These are phyloP conservation scores for Syngnathus rostellatus DNA, from an alignment of 2,797 vertebrate genomes.

Conservation along the genomic window DNA sequence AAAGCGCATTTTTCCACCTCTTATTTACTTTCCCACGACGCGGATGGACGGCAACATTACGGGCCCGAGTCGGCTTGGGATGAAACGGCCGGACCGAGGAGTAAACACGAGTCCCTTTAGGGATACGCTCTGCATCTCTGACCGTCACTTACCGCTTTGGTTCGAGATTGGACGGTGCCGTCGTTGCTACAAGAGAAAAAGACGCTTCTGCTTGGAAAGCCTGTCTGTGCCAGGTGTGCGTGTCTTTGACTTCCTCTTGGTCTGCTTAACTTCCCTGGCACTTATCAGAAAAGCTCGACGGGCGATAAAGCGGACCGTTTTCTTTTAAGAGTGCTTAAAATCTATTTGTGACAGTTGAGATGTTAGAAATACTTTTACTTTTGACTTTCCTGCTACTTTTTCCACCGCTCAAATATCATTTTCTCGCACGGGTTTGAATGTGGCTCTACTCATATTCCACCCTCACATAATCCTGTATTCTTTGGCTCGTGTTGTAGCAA, in stretches of 20 bases:
- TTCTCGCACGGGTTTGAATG: conserved; percentile 10
- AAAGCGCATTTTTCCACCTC: conserved; percentile 4
- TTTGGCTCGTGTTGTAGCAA: conserved; percentile 53
- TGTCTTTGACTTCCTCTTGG: conserved; percentile 14
- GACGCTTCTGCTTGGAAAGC: conserved; percentile 11
- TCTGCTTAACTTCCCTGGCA: conserved; percentile 1
- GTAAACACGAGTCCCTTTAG: no score
- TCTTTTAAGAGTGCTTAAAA: no score
- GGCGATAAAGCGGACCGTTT: neutral
- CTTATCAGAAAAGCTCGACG: neutral
- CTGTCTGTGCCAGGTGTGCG: conserved; percentile 21
- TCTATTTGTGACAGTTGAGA: no score
- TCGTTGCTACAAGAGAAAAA: conserved; percentile 40
- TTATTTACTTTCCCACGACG: conserved; percentile 4
- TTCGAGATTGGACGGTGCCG: conserved; percentile 22
- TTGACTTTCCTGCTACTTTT: conserved; percentile 22
- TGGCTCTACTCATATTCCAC: conserved; percentile 25
- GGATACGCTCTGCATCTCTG: no score
- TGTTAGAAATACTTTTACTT: neutral
- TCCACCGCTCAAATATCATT: conserved; percentile 41
- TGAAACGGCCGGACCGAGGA: no score
- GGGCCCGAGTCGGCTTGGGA: no score
- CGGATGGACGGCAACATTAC: neutral
- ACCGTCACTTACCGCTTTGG: conserved; percentile 20
- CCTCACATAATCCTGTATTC: conserved; percentile 48